Conservation (phyloP, 1,140 invertebrate genomes). For the Colletes latitarsis region DNA sequence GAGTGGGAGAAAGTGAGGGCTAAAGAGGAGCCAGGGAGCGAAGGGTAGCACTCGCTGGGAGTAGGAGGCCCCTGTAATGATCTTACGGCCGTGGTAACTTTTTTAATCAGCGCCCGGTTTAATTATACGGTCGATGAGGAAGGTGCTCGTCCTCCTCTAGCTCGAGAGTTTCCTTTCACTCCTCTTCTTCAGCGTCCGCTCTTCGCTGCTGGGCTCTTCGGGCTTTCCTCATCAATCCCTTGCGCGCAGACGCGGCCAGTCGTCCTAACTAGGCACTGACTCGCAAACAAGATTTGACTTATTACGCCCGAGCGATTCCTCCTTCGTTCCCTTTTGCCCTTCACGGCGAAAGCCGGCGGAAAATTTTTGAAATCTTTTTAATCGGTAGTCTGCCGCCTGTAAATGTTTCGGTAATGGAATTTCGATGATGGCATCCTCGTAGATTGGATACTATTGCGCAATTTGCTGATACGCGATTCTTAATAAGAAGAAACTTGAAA, state of each 20-base stretch:
- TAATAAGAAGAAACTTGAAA: neutral
- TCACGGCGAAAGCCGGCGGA: neutral
- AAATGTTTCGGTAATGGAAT: constrained; percentile 16
- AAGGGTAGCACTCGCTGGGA: constrained; percentile 26
- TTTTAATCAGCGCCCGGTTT: constrained; percentile 81
- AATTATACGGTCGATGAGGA: constrained; percentile 80
- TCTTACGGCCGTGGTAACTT: constrained; percentile 80
- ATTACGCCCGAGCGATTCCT: constrained; percentile 77
- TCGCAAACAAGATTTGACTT: constrained; percentile 80
- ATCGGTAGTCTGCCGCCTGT: constrained; percentile 26
- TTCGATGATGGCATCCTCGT: neutral
- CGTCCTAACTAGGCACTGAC: constrained; percentile 74
- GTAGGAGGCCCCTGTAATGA: constrained; percentile 77
- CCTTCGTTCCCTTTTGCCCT: constrained; percentile 46
- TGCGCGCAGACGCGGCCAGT: constrained; percentile 67
- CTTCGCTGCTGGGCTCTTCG: constrained; percentile 51
- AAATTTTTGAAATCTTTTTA: constrained; percentile 59
- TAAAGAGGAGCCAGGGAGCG: constrained; percentile 40
- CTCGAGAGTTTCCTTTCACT: constrained; percentile 11
- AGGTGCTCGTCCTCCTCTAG: constrained; percentile 66
- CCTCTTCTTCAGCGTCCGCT: constrained; percentile 11
- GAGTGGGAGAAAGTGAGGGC: constrained; percentile 55
- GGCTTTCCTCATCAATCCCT: constrained; percentile 66
- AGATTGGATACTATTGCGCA: no score
- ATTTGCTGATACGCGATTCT: neutral